Evolutionary conservation across 2,113 vertebrate species (phyloP), one percentile per base, ranked within the genome.

Genomic region (Sander vitreus): DNA sequence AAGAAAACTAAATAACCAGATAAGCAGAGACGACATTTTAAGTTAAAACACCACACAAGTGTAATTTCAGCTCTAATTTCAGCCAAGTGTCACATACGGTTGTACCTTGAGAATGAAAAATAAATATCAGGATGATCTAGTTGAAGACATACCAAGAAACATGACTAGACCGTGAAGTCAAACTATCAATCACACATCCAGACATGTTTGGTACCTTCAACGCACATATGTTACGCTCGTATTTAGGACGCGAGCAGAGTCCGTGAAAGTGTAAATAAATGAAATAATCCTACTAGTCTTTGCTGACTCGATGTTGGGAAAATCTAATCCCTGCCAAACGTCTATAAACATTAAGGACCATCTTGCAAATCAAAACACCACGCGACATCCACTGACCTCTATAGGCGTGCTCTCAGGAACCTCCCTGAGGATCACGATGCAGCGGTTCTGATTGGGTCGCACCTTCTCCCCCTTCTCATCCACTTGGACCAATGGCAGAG

Each of bases 401-500:
- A 99, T 92, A 48, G 98, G 98, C 23, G 98, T 99, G 87, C 96
- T 96, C 93, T 99, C 97, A 2, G 98, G 95, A 89, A 99, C 96
- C 92, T 99, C 98, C 85, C 98, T 93, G 88, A 99, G 92, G 93
- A 99, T 99, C 67, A 99, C 98, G 70, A 99, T 99, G 93, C 98
- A 99, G 83, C 98, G 97, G 93, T 98, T 99, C 94, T 99, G 98
- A 94, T 99, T 99, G 94, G 98, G 98, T 92, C 98, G 96, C 88
- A 99, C 98, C 94, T 98, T 99, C 94, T 99, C 98, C 83, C 98
- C 98, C 73, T 98, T 99, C 86, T 99, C 98, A 87, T 99, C 98
- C 95, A 99, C 97, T 94, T 99, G 98, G 85, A 99, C 98, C 93
- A 99, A 96, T 90, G 98, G 98, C 95, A 99, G 96, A 16, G 98